These are phyloP conservation scores for Aethina tumida DNA, from an alignment of 1,140 invertebrate species.

Conservation along the genomic window DNA sequence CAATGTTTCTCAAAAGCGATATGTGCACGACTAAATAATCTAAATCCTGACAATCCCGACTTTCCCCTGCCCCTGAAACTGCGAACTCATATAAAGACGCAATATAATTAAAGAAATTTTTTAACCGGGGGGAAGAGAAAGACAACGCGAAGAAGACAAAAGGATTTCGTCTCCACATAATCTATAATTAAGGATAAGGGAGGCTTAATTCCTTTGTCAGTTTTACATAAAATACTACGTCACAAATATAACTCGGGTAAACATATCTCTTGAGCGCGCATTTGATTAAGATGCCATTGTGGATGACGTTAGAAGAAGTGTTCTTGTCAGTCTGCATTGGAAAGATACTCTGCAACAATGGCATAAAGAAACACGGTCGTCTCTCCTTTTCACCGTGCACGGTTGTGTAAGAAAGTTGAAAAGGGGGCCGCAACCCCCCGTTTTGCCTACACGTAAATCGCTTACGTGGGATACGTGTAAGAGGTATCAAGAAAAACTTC, in stretches of 20 bases:
- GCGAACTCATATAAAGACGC: too few species aligned
- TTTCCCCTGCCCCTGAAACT: too few species aligned
- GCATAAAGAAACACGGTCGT: conserved; percentile 29
- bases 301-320: conserved; percentile 29
- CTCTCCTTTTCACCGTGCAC: too few species aligned
- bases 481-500: too few species aligned
- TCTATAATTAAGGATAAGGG: conserved; percentile 17
- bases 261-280: conserved; percentile 28
- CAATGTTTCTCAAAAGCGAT: too few species aligned
- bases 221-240: conserved; percentile 26
- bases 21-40: too few species aligned
- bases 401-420: too few species aligned
- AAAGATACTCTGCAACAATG: conserved; percentile 30
- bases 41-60: too few species aligned
- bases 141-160: conserved; percentile 7
- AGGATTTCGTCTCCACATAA: conserved; percentile 13
- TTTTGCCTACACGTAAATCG: too few species aligned
- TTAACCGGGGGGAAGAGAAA: neutral
- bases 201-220: conserved; percentile 17
- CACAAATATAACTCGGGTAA: conserved; percentile 27
- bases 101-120: too few species aligned
- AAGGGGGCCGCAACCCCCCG: too few species aligned
- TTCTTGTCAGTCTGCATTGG: conserved; percentile 31
- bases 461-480: too few species aligned
- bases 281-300: conserved; percentile 32